Percentiles rank a stretch among this genome's conserved stretches.
phyloP scores from a whole-genome alignment of 2,797 vertebrate genomes.

The Taeniopygia guttata region DNA sequence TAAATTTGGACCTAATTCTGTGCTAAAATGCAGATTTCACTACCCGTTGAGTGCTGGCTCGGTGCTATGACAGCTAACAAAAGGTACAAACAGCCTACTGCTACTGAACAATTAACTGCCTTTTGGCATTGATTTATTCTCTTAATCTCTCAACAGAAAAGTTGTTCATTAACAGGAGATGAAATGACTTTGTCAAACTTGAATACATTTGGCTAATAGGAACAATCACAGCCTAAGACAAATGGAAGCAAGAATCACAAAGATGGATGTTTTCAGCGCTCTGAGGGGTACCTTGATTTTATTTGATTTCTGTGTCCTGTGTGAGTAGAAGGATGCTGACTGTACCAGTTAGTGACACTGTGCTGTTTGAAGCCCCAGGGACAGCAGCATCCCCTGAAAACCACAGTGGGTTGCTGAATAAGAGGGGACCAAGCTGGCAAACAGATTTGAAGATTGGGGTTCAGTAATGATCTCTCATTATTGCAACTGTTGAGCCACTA shows the following conservation, averaged over 20 bases:
- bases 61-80: background rate
- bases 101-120: background rate
- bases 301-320: background rate
- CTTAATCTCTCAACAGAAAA: background rate
- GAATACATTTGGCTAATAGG: background rate
- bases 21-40: background rate
- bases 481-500: background rate
- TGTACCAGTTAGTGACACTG: background rate
- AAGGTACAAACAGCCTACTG: background rate
- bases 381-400: background rate
- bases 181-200: constrained; percentile 16
- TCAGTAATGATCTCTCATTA: constrained; percentile 7
- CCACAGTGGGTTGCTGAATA: background rate
- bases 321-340: background rate
- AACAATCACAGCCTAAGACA: background rate
- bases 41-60: background rate
- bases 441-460: background rate
- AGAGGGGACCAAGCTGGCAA: background rate
- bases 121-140: background rate
- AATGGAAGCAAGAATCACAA: background rate
- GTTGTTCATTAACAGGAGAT: background rate
- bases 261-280: background rate
- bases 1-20: background rate
- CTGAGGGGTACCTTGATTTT: background rate
- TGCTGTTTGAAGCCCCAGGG: background rate